phyloP scores from a whole-genome alignment of 2,113 vertebrate species.

The Corvus cornix region DNA sequence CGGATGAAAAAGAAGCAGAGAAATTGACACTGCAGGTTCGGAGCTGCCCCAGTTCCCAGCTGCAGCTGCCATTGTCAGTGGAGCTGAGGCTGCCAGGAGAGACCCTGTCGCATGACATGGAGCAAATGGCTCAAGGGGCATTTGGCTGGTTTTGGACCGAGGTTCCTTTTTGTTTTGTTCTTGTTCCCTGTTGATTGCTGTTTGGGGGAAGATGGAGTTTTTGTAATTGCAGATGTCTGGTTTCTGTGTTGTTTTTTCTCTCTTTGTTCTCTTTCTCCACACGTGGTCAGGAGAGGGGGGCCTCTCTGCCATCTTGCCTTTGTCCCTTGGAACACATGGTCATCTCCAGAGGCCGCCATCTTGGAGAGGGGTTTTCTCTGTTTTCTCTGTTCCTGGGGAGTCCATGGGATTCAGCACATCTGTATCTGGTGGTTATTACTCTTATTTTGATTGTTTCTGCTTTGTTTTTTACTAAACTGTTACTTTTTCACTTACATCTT shows the following conservation, averaged over 20 bases:
- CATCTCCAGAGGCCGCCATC: background rate
- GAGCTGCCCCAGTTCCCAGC: too few species aligned
- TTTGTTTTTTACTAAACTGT: background rate
- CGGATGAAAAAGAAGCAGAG: background rate
- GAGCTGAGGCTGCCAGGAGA: too few species aligned
- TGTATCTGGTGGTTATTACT: background rate
- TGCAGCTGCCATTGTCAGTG: too few species aligned
- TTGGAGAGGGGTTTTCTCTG: background rate
- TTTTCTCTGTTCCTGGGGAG: background rate
- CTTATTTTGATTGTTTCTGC: background rate
- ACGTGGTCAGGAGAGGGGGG: background rate
- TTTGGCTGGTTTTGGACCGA: too few species aligned
- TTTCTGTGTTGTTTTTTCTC: background rate
- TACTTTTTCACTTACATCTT: background rate
- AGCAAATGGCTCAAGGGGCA: too few species aligned
- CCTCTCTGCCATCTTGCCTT: background rate
- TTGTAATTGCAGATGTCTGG: background rate
- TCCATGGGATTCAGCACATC: background rate
- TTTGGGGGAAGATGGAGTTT: too few species aligned
- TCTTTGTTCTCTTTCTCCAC: background rate
- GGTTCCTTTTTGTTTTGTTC: too few species aligned
- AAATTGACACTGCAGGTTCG: background rate
- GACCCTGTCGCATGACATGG: too few species aligned
- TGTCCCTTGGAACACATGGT: background rate
- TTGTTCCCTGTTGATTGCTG: too few species aligned